Evolutionary conservation across 2,797 vertebrate species (phyloP).

Genomic region (Mormyrops boulengeri): DNA sequence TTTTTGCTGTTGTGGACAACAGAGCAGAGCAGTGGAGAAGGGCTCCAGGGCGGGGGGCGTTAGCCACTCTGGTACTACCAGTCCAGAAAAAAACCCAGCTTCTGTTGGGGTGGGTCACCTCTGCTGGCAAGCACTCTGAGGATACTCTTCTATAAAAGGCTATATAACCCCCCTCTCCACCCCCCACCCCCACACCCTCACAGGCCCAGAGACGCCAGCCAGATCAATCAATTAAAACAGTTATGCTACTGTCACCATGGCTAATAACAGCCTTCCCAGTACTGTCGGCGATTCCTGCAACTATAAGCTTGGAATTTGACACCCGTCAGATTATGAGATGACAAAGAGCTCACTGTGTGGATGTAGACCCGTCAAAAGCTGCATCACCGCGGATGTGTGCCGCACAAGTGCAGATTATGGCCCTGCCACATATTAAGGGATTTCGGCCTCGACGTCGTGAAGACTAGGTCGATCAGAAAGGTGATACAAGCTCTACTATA

Average conservation of each 20-base stretch:
- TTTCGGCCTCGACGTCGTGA: background rate
- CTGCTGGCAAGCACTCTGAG: slow-evolving; percentile 31
- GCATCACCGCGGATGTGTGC: slow-evolving; percentile 39
- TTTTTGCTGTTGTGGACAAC: slow-evolving; percentile 12
- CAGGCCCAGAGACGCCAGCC: slow-evolving; percentile 60
- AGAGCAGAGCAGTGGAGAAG: background rate
- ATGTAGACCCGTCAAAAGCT: slow-evolving; percentile 44
- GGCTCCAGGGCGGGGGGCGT: background rate
- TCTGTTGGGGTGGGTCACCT: slow-evolving; percentile 31
- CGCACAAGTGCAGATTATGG: slow-evolving; percentile 50
- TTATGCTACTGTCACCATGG: slow-evolving; percentile 44
- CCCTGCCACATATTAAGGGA: slow-evolving; percentile 46
- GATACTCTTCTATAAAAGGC: slow-evolving; percentile 52
- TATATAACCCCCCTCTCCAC: slow-evolving; percentile 53
- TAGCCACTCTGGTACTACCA: slow-evolving; percentile 24
- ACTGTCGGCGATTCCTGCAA: slow-evolving; percentile 44
- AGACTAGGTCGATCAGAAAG: background rate
- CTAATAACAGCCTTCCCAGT: slow-evolving; percentile 48
- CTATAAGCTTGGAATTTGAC: slow-evolving; percentile 53
- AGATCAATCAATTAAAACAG: slow-evolving; percentile 68
- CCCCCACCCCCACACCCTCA: slow-evolving; percentile 39
- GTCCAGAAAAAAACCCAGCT: slow-evolving; percentile 33
- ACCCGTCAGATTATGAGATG: slow-evolving; percentile 48
- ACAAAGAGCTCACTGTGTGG: slow-evolving; percentile 38
- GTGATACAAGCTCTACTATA: background rate